Evolutionary conservation across 2,797 vertebrate genomes (phyloP), one percentile per base, ranked within the genome.

Genomic region (Sciurus vulgaris): DNA sequence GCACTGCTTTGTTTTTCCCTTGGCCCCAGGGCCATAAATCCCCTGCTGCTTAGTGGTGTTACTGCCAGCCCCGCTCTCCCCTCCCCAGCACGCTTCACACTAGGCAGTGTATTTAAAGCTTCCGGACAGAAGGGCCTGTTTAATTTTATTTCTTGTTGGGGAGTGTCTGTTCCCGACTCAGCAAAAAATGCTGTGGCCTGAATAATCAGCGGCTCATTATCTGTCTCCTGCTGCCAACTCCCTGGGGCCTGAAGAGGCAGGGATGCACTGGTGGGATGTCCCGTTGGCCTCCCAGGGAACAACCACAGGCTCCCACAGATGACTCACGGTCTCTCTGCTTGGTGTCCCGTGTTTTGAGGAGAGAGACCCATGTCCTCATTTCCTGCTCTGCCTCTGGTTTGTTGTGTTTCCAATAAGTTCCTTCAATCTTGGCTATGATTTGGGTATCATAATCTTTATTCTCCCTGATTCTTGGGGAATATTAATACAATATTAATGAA

Each of bases 81-180:
- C 94, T 95, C 84, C 89, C 74, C 84, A 89, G 73, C 89, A 96
- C 0, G 54, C 87, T 85, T 95, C 93, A 88, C 5, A 44, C 95
- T n/a, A 87, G 96, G 95, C 97, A 79, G 73, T 96, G 77, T 98
- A 98, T 98, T 98, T 98, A 97, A 97, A 97, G 97, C 97, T 96
- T 95, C 96, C 0, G 88, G 97, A 97, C 96, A 97, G 97, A 96
- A 97, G 97, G 96, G 94, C 97, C 91, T 96, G 95, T 96, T 98
- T 97, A 97, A 97, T 98, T 97, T 97, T 97, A 96, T 97, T 98
- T 97, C 96, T 97, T 97, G 96, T 96, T 89, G 89, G 92, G 86
- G 94, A 97, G 96, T 96, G 85, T 96, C 97, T 98, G 96, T 93
- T 96, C 96, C 86, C 87, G 33, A 96, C 94, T 98, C 97, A 98